Conservation (phyloP, 2,888 invertebrate species). For the Glaucopsyche alexis region DNA sequence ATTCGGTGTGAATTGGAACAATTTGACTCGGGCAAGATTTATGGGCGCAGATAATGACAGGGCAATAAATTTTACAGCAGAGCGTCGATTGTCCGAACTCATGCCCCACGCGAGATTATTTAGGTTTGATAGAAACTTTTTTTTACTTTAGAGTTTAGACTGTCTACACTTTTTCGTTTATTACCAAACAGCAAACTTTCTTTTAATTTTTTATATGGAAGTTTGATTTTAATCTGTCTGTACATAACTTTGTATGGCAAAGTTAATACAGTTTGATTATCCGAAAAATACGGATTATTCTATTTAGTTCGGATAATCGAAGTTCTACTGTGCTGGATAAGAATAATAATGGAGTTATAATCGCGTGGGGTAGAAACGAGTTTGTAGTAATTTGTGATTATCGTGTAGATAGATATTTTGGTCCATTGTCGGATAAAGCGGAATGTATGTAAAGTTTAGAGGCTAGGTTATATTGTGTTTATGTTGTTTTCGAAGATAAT, state of each 20-base stretch:
- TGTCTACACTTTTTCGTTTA: neutral
- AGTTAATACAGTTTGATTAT: too few species aligned
- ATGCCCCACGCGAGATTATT: neutral
- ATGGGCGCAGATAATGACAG: conserved; percentile 58
- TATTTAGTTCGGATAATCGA: neutral
- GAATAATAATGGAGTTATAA: conserved; percentile 21
- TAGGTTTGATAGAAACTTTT: neutral
- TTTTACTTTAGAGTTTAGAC: neutral
- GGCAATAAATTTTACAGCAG: conserved; percentile 46
- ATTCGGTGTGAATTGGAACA: conserved; percentile 74
- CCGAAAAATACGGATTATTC: neutral
- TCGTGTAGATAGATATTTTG: neutral
- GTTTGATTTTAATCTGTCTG: too few species aligned
- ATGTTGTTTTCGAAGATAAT: too few species aligned
- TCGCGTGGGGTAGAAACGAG: conserved; percentile 12
- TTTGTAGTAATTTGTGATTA: neutral
- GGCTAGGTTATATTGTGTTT: too few species aligned
- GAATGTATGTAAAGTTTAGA: neutral
- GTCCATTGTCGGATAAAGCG: neutral
- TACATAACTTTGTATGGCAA: too few species aligned
- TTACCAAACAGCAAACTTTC: too few species aligned
- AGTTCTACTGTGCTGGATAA: neutral
- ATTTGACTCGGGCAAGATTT: conserved; percentile 68
- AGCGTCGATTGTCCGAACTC: neutral
- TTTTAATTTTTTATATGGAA: too few species aligned